Percentiles rank a stretch among this genome's conserved stretches.
Evolutionary conservation across 2,113 vertebrate genomes (phyloP).

Genomic region (Elephas maximus): DNA sequence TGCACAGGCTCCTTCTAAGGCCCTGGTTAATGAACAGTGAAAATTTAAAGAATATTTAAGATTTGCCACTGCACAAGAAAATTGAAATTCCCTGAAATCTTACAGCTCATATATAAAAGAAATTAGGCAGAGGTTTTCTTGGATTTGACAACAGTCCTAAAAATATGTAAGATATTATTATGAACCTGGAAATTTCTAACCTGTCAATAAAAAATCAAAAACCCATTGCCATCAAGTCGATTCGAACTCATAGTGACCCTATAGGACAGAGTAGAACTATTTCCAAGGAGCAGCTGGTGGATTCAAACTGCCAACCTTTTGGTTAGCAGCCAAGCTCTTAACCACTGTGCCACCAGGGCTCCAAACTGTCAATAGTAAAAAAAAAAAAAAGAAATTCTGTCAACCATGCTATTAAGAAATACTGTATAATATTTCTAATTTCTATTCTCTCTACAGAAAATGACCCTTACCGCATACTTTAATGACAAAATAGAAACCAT

Average conservation of each 20-base stretch:
- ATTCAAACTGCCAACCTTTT: no score
- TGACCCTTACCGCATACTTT: slow-evolving; percentile 9
- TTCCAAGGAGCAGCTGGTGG: no score
- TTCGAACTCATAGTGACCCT: no score
- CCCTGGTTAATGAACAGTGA: slow-evolving; percentile 6
- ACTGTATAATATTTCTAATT: slow-evolving; percentile 31
- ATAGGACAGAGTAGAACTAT: no score
- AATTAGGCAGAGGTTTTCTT: slow-evolving; percentile 11
- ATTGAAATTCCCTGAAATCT: slow-evolving; percentile 31
- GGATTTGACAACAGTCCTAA: slow-evolving; percentile 52
- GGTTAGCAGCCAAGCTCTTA: no score
- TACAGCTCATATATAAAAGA: slow-evolving; percentile 16
- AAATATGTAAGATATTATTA: slow-evolving; percentile 15
- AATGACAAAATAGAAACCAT: slow-evolving; percentile 34
- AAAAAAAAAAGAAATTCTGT: slow-evolving; percentile 2
- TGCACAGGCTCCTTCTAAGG: slow-evolving; percentile 15
- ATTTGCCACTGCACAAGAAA: slow-evolving; percentile 50
- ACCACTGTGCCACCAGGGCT: background rate
- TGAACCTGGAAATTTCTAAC: slow-evolving; percentile 57
- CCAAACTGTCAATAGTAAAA: slow-evolving; percentile 28
- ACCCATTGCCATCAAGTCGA: no score
- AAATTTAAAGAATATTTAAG: slow-evolving; percentile 28
- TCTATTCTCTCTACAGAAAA: slow-evolving; percentile 44
- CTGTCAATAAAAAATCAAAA: background rate
- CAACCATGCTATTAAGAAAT: slow-evolving; percentile 42